Conservation (phyloP, 2,113 vertebrate species). For the Erinaceus europaeus region DNA sequence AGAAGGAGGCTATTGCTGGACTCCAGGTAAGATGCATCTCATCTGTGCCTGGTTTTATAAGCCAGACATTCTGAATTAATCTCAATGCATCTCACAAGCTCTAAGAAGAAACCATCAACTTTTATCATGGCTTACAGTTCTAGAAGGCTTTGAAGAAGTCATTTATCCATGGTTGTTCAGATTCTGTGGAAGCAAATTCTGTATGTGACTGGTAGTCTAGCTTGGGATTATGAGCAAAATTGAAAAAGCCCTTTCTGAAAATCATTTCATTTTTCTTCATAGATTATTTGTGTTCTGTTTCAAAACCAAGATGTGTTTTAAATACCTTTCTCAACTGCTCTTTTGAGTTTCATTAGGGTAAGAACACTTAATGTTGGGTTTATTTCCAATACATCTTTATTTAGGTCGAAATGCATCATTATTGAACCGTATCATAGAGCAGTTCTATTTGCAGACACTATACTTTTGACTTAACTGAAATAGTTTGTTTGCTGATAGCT, state of each 20-base stretch:
- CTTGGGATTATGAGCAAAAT: neutral
- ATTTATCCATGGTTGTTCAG: neutral
- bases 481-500: neutral
- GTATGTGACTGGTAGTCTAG: neutral
- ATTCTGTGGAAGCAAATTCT: neutral
- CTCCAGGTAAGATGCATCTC: neutral
- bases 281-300: neutral
- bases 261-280: neutral
- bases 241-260: constrained; percentile 17
- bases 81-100: neutral
- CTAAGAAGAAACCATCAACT: neutral
- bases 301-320: constrained; percentile 15
- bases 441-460: neutral
- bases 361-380: neutral
- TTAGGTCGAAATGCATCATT: neutral
- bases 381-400: neutral
- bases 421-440: neutral
- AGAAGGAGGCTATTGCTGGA: neutral
- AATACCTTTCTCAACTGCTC: neutral
- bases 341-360: neutral
- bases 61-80: neutral
- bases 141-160: neutral
- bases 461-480: neutral
- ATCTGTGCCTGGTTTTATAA: neutral
- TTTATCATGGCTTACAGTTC: neutral